Conservation (phyloP, 2,888 invertebrate genomes). For the Hyles lineata region DNA sequence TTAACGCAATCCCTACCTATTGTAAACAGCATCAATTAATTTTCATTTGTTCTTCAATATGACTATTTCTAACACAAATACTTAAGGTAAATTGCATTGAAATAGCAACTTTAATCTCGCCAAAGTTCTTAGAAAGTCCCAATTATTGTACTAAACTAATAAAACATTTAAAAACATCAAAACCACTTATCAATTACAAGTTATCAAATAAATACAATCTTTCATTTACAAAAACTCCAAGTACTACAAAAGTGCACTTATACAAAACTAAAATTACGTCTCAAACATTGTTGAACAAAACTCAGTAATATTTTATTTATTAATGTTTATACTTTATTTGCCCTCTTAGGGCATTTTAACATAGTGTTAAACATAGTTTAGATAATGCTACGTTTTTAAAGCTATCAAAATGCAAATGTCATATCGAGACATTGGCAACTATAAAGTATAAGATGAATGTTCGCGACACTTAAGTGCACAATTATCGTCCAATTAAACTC, state of each 20-base stretch:
- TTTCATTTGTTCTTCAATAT: no score
- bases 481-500: neutral
- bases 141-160: neutral
- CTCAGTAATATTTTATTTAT: neutral
- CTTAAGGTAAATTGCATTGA: neutral
- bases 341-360: neutral
- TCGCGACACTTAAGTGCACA: neutral
- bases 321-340: neutral
- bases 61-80: no score
- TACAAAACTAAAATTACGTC: conserved; percentile 29
- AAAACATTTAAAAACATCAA: conserved; percentile 5
- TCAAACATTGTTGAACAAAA: conserved; percentile 12
- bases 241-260: conserved; percentile 25
- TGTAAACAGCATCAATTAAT: no score
- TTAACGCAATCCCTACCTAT: no score
- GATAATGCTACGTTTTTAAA: neutral
- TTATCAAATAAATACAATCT: conserved; percentile 22
- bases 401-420: neutral
- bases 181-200: conserved; percentile 28
- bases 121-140: neutral
- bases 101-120: neutral
- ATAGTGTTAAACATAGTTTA: neutral
- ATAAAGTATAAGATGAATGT: no score
- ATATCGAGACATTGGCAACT: neutral
- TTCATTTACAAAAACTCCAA: conserved; percentile 11